Percentiles rank a stretch among this genome's conserved stretches.
Evolutionary conservation across 2,113 vertebrate species (phyloP).

Genomic region (Cebus imitator): DNA sequence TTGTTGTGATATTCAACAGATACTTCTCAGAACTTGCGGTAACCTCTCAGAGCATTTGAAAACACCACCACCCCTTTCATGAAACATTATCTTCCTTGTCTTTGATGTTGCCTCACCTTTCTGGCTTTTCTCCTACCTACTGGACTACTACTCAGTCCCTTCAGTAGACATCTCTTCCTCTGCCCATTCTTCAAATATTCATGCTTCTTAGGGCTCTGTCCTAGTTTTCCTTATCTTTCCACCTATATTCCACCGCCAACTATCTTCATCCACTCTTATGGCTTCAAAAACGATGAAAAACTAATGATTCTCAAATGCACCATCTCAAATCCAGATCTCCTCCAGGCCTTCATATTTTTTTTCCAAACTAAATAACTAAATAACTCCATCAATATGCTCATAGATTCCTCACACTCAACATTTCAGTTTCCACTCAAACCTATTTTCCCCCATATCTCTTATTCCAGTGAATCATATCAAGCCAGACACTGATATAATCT

Average conservation of each 20-base stretch:
- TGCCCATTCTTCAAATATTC: not conserved
- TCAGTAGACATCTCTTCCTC: not conserved
- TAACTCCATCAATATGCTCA: not conserved
- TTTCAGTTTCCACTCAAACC: not conserved
- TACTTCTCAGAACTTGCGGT: not conserved
- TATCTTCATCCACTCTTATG: not conserved
- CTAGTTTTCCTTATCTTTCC: not conserved
- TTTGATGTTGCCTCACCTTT: not conserved
- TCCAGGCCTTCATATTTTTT: not conserved
- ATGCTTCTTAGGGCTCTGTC: not conserved
- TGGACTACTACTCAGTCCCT: not conserved
- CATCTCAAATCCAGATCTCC: not conserved
- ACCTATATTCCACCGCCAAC: not conserved
- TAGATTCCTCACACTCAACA: not conserved
- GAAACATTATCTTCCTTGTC: not conserved
- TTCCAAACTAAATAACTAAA: not conserved
- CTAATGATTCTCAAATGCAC: not conserved
- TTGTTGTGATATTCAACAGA: not conserved
- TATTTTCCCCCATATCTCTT: not conserved
- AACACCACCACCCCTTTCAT: not conserved
- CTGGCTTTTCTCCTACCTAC: not conserved
- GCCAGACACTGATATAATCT: not conserved
- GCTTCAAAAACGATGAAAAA: not conserved
- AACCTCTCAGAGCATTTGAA: not conserved
- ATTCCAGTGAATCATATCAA: not conserved